Percentiles rank a stretch among this genome's conserved stretches.
Evolutionary conservation across 2,888 invertebrate genomes (phyloP).

Genomic region (Fissipunctia ypsillon): DNA sequence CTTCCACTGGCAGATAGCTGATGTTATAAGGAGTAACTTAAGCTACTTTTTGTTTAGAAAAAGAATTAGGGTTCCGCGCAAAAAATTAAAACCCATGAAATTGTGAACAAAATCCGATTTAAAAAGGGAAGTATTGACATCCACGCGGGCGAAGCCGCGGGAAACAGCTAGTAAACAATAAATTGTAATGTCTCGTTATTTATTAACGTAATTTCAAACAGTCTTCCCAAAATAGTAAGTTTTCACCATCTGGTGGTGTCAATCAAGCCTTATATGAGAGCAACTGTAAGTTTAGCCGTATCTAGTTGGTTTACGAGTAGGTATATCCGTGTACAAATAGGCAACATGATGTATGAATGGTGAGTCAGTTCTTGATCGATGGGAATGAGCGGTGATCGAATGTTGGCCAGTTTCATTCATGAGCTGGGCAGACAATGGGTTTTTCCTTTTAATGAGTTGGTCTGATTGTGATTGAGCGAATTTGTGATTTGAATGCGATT

Average conservation of each 20-base stretch:
- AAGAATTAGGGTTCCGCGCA: too few relatives aligned
- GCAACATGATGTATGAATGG: constrained; percentile 50
- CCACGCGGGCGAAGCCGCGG: too few relatives aligned
- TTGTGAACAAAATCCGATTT: too few relatives aligned
- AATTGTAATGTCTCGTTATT: constrained; percentile 8
- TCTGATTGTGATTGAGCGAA: constrained; percentile 46
- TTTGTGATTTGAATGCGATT: constrained; percentile 47
- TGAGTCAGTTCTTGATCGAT: constrained; percentile 66
- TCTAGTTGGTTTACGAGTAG: constrained; percentile 65
- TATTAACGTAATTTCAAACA: constrained; percentile 31
- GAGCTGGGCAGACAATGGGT: constrained; percentile 60
- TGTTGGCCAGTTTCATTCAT: constrained; percentile 68
- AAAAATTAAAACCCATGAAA: too few relatives aligned
- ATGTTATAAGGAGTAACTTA: too few relatives aligned
- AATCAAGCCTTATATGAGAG: constrained; percentile 53
- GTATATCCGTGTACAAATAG: constrained; percentile 52
- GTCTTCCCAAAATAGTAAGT: constrained; percentile 41
- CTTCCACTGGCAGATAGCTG: too few relatives aligned
- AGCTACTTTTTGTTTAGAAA: too few relatives aligned
- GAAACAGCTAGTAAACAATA: background rate
- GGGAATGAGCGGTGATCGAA: constrained; percentile 54
- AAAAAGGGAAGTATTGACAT: too few relatives aligned
- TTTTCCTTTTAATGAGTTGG: constrained; percentile 59
- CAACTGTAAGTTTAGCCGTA: constrained; percentile 38
- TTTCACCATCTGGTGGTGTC: constrained; percentile 62